A percentile compares a stretch with the other conserved stretches of the same genome.
Evolutionary conservation across 2,797 vertebrate species (phyloP).

Genomic region (Eulemur albifrons): DNA sequence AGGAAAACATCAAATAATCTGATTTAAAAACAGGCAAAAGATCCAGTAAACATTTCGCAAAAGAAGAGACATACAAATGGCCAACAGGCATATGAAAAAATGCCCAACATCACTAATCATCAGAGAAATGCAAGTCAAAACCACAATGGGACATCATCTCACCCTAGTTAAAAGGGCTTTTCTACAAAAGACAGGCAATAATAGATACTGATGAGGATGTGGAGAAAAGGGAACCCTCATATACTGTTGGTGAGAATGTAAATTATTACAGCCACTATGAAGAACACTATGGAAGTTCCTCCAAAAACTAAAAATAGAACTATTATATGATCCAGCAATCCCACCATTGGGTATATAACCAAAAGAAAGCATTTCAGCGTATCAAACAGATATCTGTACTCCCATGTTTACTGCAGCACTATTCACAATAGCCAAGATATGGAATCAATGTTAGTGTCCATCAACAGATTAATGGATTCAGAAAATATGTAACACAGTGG

Average conservation of each 20-base stretch:
- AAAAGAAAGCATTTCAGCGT: not conserved
- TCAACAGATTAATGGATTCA: not conserved
- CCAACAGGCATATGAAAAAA: not conserved
- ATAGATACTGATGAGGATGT: not conserved
- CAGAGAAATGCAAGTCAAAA: not conserved
- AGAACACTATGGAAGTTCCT: not conserved
- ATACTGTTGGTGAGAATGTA: not conserved
- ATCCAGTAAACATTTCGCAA: not conserved
- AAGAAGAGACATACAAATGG: not conserved
- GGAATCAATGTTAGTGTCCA: not conserved
- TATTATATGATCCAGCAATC: not conserved
- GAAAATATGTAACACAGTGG: not conserved
- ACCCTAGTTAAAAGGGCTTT: not conserved
- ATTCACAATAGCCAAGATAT: not conserved
- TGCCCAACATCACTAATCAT: not conserved
- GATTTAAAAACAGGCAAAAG: not conserved
- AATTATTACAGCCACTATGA: not conserved
- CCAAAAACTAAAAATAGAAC: not conserved
- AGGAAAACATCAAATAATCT: not conserved
- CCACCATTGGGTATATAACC: not conserved
- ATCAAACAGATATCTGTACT: not conserved
- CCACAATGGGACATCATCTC: not conserved
- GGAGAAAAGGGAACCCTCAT: not conserved
- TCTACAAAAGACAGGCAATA: not conserved
- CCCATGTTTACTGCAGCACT: not conserved